These are phyloP conservation scores for Halictus rubicundus DNA, from an alignment of 1,140 invertebrate genomes.

Conservation along the genomic window DNA sequence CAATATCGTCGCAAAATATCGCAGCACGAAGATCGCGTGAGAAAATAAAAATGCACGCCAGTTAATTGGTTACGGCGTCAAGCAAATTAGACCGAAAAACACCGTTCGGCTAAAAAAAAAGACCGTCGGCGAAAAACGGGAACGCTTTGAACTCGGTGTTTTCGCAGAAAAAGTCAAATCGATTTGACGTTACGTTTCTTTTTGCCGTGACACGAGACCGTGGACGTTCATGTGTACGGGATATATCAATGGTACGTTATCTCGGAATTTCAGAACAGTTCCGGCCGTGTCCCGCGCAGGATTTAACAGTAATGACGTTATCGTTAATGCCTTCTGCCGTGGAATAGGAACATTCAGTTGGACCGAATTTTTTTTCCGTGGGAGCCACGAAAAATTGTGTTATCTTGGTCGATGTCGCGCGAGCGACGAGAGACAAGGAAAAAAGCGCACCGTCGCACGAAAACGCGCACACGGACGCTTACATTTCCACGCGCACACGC, in stretches of 20 bases:
- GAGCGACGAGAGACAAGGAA: slow-evolving; percentile 43
- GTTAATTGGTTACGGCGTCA: too few relatives aligned
- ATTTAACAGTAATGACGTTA: slow-evolving; percentile 47
- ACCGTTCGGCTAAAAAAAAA: too few relatives aligned
- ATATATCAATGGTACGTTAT: slow-evolving; percentile 7
- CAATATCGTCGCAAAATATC: too few relatives aligned
- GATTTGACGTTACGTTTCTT: neutral
- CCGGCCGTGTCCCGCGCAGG: neutral
- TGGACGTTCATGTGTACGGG: neutral
- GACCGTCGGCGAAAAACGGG: too few relatives aligned
- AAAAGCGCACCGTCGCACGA: neutral
- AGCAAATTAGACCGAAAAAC: too few relatives aligned
- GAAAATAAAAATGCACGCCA: too few relatives aligned
- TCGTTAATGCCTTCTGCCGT: slow-evolving; percentile 34
- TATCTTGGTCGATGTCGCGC: slow-evolving; percentile 61
- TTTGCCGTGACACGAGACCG: too few relatives aligned
- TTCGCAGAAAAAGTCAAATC: neutral
- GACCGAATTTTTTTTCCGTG: slow-evolving; percentile 46
- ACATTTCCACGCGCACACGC: neutral
- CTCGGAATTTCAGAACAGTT: slow-evolving; percentile 11
- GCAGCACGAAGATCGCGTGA: too few relatives aligned
- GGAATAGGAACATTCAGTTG: slow-evolving; percentile 19
- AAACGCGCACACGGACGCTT: neutral
- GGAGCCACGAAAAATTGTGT: slow-evolving; percentile 58
- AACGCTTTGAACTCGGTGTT: neutral